phyloP scores from a whole-genome alignment of 2,888 invertebrate species.

The Megastigmus dorsalis region DNA sequence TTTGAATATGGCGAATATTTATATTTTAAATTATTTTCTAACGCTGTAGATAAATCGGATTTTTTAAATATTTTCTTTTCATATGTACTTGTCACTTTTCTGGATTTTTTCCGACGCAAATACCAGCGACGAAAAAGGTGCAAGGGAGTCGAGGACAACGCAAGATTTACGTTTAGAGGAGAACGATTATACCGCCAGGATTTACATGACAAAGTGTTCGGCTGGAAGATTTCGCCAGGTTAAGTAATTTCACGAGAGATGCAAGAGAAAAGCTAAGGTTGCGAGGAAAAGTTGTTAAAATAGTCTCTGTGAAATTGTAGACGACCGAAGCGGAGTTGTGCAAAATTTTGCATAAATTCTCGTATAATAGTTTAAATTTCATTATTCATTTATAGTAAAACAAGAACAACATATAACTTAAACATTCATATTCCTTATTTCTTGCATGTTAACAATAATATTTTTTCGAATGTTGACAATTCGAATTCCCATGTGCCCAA shows the following conservation, averaged over 20 bases:
- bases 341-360: no score
- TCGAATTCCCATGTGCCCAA: no score
- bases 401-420: no score
- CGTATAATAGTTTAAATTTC: no score
- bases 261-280: constrained; percentile 4
- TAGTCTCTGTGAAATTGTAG: constrained; percentile 16
- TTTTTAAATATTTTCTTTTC: not conserved
- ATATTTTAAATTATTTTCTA: no score
- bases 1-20: no score
- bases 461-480: no score
- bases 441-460: no score
- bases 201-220: constrained; percentile 48
- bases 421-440: no score
- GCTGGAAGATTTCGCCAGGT: constrained; percentile 18
- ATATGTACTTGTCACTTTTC: constrained; percentile 3
- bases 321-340: not conserved
- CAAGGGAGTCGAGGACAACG: constrained; percentile 14
- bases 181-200: constrained; percentile 35
- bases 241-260: constrained; percentile 30
- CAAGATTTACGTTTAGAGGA: constrained; percentile 37
- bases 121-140: not conserved
- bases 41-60: no score
- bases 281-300: constrained; percentile 26
- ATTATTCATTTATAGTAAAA: no score
- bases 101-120: constrained; percentile 3